Evolutionary conservation across 2,113 vertebrate genomes (phyloP), one percentile per base, ranked within the genome.

Genomic region (Oostethus manadensis): DNA sequence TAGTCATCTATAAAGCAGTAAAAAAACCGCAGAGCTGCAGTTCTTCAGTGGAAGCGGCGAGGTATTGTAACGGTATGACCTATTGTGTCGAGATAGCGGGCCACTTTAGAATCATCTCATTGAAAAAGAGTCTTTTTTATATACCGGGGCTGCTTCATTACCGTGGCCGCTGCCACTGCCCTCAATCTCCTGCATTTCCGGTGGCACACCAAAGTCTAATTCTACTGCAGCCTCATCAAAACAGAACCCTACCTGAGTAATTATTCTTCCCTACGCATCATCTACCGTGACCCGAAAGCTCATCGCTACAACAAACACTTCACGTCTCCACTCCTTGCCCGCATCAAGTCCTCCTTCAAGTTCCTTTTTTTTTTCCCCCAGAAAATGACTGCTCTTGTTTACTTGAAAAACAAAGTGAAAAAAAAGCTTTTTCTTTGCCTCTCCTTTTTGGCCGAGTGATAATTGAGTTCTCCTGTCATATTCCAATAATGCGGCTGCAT

Each of bases 261-360:
- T 86, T 82, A 81, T 67, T 76, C 70, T 74, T 68, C 68, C 62
- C 57, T 65, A 51, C 68, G 56, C 54, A 68, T 75, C 76, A 58
- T 84, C 64, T 47, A 46, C 74, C 46, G 57, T 77, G 70, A 80
- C 73, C 75, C 71, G 71, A 81, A 78, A 78, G 82, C 74, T 71
- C 76, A 73, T 70, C 72, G 67, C 56, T 33, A 77, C 80, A 82
- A 77, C 71, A 79, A 82, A 79, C 83, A 77, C 76, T 77, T 73
- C 49, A 74, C 56, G 67, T 76, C 62, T 47, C 51, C 57, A 57
- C 58, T 60, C 81, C 58, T 67, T 66, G 51, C 58, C 56, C 55
- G 51, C 70, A 78, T 72, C 73, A 62, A 61, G 73, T 60, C 62
- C 51, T 77, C 49, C 58, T 73, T 63, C 50, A 11, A 21, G 54